Conservation (phyloP, 2,797 vertebrate genomes). For the Sebastes umbrosus region DNA sequence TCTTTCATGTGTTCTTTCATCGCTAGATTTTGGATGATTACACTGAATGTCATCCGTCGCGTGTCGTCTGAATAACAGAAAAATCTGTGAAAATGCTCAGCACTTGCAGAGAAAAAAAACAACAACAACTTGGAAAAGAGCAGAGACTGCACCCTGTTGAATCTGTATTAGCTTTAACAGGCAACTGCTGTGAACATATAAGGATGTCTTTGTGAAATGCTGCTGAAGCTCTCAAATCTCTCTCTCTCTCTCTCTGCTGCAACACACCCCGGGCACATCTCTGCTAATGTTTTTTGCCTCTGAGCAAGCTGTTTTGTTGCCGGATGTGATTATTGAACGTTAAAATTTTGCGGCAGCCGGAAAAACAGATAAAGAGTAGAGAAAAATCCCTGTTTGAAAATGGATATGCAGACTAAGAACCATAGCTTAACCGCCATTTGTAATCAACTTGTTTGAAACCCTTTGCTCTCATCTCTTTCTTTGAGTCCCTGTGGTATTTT, state of each 20-base stretch:
- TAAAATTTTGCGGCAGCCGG: slow-evolving; percentile 40
- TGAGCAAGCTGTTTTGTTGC: slow-evolving; percentile 49
- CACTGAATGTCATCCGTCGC: slow-evolving; percentile 49
- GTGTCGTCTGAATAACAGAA: slow-evolving; percentile 27
- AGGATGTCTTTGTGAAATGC: slow-evolving; percentile 58
- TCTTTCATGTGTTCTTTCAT: slow-evolving; percentile 67
- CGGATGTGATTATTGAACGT: slow-evolving; percentile 58
- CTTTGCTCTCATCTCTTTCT: slow-evolving; percentile 52
- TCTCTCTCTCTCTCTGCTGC: slow-evolving; percentile 23
- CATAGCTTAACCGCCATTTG: slow-evolving; percentile 56
- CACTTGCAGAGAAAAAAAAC: neutral
- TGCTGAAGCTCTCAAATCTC: slow-evolving; percentile 57
- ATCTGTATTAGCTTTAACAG: slow-evolving; percentile 65
- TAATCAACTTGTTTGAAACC: slow-evolving; percentile 71
- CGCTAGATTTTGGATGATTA: slow-evolving; percentile 66
- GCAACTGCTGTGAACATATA: slow-evolving; percentile 46
- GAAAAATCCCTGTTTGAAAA: slow-evolving; percentile 60
- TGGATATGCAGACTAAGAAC: slow-evolving; percentile 55
- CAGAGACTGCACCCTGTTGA: slow-evolving; percentile 56
- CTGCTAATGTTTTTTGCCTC: slow-evolving; percentile 7
- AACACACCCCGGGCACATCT: slow-evolving; percentile 41
- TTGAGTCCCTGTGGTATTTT: slow-evolving; percentile 50
- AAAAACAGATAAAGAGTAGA: slow-evolving; percentile 58
- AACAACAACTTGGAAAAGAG: slow-evolving; percentile 39
- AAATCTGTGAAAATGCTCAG: slow-evolving; percentile 38